phyloP scores from a whole-genome alignment of 2,888 invertebrate species.

The Julus scanicus region DNA sequence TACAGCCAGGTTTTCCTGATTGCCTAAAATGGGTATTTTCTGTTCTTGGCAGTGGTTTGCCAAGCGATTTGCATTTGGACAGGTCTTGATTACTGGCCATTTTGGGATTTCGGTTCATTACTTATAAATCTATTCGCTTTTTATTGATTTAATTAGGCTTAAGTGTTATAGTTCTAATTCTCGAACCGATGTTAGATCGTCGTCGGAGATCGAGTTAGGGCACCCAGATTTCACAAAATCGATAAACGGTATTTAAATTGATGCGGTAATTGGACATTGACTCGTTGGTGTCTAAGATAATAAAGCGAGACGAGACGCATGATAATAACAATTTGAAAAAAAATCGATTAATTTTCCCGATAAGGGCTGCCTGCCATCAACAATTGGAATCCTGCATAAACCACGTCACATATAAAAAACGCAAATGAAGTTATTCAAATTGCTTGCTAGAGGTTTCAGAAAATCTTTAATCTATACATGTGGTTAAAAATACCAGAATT shows the following conservation, averaged over 20 bases:
- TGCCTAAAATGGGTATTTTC: neutral
- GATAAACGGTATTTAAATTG: constrained; percentile 44
- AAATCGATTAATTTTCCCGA: neutral
- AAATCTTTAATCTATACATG: too few species aligned
- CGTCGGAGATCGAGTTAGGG: constrained; percentile 26
- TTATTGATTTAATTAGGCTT: constrained; percentile 47
- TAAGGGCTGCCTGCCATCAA: neutral
- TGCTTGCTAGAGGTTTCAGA: too few species aligned
- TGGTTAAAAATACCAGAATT: too few species aligned
- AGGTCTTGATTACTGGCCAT: constrained; percentile 37
- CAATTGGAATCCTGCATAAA: neutral
- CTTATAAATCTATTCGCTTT: constrained; percentile 21
- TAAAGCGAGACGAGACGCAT: neutral
- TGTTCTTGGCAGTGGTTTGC: constrained; percentile 36
- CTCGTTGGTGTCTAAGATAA: neutral
- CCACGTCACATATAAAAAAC: neutral
- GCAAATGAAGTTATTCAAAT: too few species aligned
- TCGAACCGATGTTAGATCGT: neutral
- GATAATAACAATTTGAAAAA: neutral
- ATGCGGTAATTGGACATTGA: constrained; percentile 47
- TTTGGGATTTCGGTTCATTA: constrained; percentile 45
- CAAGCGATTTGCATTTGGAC: constrained; percentile 24
- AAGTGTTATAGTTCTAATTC: constrained; percentile 15
- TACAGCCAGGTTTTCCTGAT: neutral
- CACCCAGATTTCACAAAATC: constrained; percentile 7